Conservation (phyloP, 2,888 invertebrate species). For the Aleiodes leptofemur region DNA sequence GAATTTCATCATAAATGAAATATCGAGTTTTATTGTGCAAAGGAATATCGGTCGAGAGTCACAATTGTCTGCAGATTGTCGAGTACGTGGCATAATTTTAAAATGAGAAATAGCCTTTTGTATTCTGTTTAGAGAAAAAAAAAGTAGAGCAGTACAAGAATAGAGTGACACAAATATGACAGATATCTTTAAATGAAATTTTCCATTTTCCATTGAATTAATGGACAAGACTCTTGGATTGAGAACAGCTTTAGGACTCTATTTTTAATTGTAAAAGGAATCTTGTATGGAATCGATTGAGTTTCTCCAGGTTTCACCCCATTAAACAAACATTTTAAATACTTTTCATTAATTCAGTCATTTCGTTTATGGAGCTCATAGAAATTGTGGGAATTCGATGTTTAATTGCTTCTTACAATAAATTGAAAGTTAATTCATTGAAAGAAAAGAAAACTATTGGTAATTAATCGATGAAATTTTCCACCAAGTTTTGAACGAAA, state of each 20-base stretch:
- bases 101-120: not conserved
- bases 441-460: too few species aligned
- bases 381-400: not conserved
- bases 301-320: slow-evolving; percentile 21
- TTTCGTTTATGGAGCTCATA: not conserved
- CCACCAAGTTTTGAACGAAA: too few species aligned
- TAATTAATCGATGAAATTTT: too few species aligned
- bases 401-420: too few species aligned
- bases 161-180: slow-evolving; percentile 22
- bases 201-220: slow-evolving; percentile 1
- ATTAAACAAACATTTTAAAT: slow-evolving; percentile 5
- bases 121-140: not conserved
- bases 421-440: too few species aligned
- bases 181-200: not conserved
- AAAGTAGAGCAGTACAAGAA: not conserved
- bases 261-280: slow-evolving; percentile 19
- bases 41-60: too few species aligned
- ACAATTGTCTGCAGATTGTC: not conserved
- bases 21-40: too few species aligned
- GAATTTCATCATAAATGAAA: too few species aligned
- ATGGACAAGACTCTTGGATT: not conserved
- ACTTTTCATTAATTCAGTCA: not conserved
- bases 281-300: slow-evolving; percentile 1
- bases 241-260: not conserved
- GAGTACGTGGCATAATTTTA: not conserved